phyloP scores from a whole-genome alignment of 2,888 invertebrate genomes.

The Agelastica alni region DNA sequence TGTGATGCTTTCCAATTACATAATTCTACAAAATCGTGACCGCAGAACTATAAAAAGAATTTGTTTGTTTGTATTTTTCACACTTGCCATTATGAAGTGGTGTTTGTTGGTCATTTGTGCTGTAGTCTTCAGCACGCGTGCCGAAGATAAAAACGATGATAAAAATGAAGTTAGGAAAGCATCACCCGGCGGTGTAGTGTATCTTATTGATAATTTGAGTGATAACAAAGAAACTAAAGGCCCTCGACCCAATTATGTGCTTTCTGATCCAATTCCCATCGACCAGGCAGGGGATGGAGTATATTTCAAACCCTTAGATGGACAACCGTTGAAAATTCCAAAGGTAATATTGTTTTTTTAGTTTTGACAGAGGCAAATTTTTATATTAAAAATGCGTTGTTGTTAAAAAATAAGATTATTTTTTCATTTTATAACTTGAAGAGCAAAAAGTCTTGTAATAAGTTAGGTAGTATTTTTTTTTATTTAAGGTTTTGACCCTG shows the following conservation, averaged over 20 bases:
- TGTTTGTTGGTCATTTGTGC: conserved; percentile 14
- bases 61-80: neutral
- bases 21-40: conserved; percentile 27
- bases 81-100: conserved; percentile 35
- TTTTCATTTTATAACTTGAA: no score
- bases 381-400: no score
- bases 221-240: conserved; percentile 30
- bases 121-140: conserved; percentile 11
- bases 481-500: no score
- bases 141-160: neutral
- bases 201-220: conserved; percentile 39
- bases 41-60: conserved; percentile 31
- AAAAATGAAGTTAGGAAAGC: conserved; percentile 7
- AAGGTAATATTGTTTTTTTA: conserved; percentile 42
- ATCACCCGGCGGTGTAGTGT: conserved; percentile 41
- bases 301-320: conserved; percentile 49
- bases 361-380: no score
- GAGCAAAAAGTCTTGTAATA: no score
- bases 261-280: conserved; percentile 43
- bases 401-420: no score
- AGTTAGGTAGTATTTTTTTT: no score
- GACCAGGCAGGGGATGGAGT: conserved; percentile 50
- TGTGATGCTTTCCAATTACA: conserved; percentile 16
- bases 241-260: conserved; percentile 26
- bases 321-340: conserved; percentile 43